Conservation (phyloP, 1,140 invertebrate species). For the Drosophila pseudoobscura region DNA sequence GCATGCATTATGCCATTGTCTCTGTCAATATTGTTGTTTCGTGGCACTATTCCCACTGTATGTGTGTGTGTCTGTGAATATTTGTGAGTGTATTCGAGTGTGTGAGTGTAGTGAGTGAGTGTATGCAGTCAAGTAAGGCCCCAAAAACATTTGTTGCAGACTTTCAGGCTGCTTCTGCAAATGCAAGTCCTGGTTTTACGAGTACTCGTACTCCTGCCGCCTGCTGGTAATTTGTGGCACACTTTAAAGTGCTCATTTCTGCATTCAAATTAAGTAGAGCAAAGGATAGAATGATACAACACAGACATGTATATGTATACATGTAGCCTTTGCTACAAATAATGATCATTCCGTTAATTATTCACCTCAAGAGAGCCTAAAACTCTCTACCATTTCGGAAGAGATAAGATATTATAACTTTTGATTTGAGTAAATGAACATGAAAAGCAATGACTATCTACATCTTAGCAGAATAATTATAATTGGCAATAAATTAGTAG, state of each 20-base stretch:
- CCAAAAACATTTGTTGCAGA: slow-evolving; percentile 74
- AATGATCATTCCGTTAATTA: too few species aligned
- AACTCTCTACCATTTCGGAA: too few species aligned
- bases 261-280: slow-evolving; percentile 57
- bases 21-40: slow-evolving; percentile 73
- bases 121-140: slow-evolving; percentile 40
- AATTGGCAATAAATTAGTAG: too few species aligned
- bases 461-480: too few species aligned
- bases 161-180: slow-evolving; percentile 41
- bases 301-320: slow-evolving; percentile 2
- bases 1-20: slow-evolving; percentile 77
- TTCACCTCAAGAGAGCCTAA: too few species aligned
- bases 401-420: too few species aligned
- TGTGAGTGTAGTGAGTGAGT: slow-evolving; percentile 12
- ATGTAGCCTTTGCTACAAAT: too few species aligned
- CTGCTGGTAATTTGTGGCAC: slow-evolving; percentile 57
- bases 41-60: slow-evolving; percentile 48
- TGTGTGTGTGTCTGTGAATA: neutral
- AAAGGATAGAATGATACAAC: slow-evolving; percentile 14
- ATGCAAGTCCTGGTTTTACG: too few species aligned
- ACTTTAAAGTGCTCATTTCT: slow-evolving; percentile 55
- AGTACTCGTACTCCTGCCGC: slow-evolving; percentile 17
- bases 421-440: too few species aligned
- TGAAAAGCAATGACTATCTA: too few species aligned
- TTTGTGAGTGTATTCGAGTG: slow-evolving; percentile 14